Percentiles rank a stretch among this genome's conserved stretches.
Evolutionary conservation across 2,797 vertebrate genomes (phyloP).

Genomic region (Kryptopterus vitreolus): DNA sequence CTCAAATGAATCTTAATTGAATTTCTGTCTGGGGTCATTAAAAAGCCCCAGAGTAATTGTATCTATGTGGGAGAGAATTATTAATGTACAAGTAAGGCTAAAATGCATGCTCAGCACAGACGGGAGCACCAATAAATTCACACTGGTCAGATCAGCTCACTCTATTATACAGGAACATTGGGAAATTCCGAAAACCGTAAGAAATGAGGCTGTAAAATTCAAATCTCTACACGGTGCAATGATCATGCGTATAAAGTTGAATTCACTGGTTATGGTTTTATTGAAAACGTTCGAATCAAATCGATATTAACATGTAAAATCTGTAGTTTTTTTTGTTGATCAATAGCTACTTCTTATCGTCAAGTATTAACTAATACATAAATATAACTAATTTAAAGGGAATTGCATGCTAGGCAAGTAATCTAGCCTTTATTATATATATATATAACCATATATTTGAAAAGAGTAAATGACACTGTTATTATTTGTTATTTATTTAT

Average conservation of each 20-base stretch:
- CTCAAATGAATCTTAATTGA: constrained; percentile 78
- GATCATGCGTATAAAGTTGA: neutral
- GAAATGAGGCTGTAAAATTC: neutral
- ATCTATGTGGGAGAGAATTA: constrained; percentile 64
- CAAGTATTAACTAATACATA: no score
- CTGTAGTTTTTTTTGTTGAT: neutral
- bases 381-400: neutral
- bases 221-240: neutral
- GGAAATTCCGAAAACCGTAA: neutral
- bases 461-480: neutral
- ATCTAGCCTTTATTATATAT: neutral
- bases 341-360: no score
- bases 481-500: constrained; percentile 13
- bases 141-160: constrained; percentile 40
- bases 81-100: constrained; percentile 60
- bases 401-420: neutral
- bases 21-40: constrained; percentile 74
- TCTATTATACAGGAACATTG: constrained; percentile 32
- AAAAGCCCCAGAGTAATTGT: constrained; percentile 70
- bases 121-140: constrained; percentile 41
- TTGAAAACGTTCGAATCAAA: neutral
- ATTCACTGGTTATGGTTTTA: constrained; percentile 7
- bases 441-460: neutral
- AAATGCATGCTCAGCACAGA: constrained; percentile 48
- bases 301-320: neutral